These are phyloP conservation scores for Podabrus alpinus DNA, from an alignment of 2,888 invertebrate species.

Conservation along the genomic window DNA sequence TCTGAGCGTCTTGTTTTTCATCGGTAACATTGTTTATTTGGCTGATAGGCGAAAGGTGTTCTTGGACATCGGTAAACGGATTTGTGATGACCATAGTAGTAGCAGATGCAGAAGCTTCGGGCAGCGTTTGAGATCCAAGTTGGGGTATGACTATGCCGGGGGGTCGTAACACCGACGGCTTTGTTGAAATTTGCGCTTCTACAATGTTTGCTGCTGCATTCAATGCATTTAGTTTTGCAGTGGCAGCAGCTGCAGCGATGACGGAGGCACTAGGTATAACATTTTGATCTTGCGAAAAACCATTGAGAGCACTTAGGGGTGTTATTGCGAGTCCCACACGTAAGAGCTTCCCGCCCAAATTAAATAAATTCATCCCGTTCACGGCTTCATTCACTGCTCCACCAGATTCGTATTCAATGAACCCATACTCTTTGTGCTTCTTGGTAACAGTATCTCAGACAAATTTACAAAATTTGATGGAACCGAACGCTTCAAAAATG, in stretches of 20 bases:
- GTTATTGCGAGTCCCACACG: conserved; percentile 96
- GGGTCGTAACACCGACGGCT: conserved; percentile 54
- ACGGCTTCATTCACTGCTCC: conserved; percentile 96
- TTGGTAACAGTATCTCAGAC: conserved; percentile 89
- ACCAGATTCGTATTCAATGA: conserved; percentile 94
- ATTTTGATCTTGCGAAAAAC: conserved; percentile 76
- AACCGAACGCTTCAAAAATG: conserved; percentile 98
- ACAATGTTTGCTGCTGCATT: conserved; percentile 91
- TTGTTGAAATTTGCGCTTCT: conserved; percentile 67
- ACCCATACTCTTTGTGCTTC: conserved; percentile 95
- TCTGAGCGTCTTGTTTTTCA: conserved; percentile 67
- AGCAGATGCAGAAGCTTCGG: conserved; percentile 45
- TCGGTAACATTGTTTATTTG: conserved; percentile 62
- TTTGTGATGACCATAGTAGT: conserved; percentile 39
- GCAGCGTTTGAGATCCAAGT: conserved; percentile 40
- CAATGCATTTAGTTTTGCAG: conserved; percentile 94
- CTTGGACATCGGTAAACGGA: conserved; percentile 28
- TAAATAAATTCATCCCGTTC: conserved; percentile 98
- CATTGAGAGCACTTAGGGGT: conserved; percentile 90
- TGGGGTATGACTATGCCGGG: conserved; percentile 53
- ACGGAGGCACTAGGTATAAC: conserved; percentile 96
- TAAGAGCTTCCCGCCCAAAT: conserved; percentile 93
- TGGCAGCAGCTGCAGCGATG: conserved; percentile 88
- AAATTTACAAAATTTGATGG: conserved; percentile 90
- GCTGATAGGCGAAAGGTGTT: conserved; percentile 48